Base-by-base conservation (phyloP, 1,140 invertebrate species). In the Lanistes nyassanus region DNA sequence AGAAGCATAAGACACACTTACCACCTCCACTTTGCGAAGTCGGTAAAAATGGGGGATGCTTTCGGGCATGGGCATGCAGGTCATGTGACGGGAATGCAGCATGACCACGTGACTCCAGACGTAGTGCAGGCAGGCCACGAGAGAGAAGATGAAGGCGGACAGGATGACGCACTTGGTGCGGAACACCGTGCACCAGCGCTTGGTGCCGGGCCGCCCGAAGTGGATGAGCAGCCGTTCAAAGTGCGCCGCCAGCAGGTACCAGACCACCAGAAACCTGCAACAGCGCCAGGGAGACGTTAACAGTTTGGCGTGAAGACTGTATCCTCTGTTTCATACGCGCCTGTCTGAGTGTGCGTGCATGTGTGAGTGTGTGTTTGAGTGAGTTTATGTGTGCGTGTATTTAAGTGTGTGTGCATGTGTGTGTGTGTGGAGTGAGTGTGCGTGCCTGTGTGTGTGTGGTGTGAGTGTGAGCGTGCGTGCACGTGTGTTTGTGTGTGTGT, bases 61-160 rank as follows among this genome's bases (percentile, higher is more conserved):
- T 58, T 74, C 72, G 3, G 31, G 34, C 72, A 74, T 74, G 3
- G 39, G 56, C 13, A 5, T 29, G 47, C 67, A 69, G 23, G 31
- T 69, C 29, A n/a, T 36, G 36, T 5, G 26, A 34, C 70, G 29
- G 4, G 16, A 21, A 9, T 51, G 21, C 23, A 7, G 37, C 7
- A 47, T 65, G 36, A 74, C 72, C 72, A 74, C 62, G 62, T 74
- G 72, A 51, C 58, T 74, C 72, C 72, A 74, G 42, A 74, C 47
- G 56, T 64, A 47, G 60, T 74, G 62, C 58, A 74, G 58, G 29
- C 42, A 64, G 42, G 72, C 72, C 13, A 74, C 72, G 36, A 65
- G 36, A 36, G 72, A 74, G 34, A 74, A 37, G 26, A 65, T 65
- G 60, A 64, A 62, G 36, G 65, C 51, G 3, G 62, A 29, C 2